Percentiles rank a stretch among this genome's conserved stretches.
Evolutionary conservation across 2,797 vertebrate genomes (phyloP).

Genomic region (Anabas testudineus): DNA sequence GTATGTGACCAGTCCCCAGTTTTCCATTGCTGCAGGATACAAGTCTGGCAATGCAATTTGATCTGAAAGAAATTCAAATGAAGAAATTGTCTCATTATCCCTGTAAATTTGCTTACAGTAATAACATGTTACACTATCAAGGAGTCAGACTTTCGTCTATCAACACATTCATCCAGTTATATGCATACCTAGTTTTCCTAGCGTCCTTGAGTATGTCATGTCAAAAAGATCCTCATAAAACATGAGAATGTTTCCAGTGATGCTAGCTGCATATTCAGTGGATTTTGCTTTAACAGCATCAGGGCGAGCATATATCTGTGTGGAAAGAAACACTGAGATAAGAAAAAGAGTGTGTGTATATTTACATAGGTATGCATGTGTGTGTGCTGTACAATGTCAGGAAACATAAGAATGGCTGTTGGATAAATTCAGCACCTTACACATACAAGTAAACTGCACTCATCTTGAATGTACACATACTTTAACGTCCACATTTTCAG

Average conservation of each 20-base stretch:
- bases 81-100: neutral
- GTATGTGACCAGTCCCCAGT: slow-evolving; percentile 86
- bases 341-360: neutral
- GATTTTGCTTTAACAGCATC: slow-evolving; percentile 56
- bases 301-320: slow-evolving; percentile 75
- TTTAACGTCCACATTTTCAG: neutral
- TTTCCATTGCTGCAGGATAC: slow-evolving; percentile 76
- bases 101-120: too few relatives aligned
- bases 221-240: slow-evolving; percentile 62
- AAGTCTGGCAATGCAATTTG: slow-evolving; percentile 84
- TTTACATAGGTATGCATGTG: too few relatives aligned
- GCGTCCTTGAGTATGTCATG: slow-evolving; percentile 39
- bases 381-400: too few relatives aligned
- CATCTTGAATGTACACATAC: slow-evolving; percentile 57
- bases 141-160: neutral
- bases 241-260: slow-evolving; percentile 64
- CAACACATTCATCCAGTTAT: neutral
- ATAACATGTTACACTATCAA: too few relatives aligned
- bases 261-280: slow-evolving; percentile 55
- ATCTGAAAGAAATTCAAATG: slow-evolving; percentile 63
- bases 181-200: slow-evolving; percentile 69
- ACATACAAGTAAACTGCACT: too few relatives aligned
- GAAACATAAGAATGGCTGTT: too few relatives aligned
- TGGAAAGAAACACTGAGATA: neutral
- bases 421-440: too few relatives aligned